Percentiles rank a stretch among this genome's conserved stretches.
These are phyloP conservation scores for Euclidia mi DNA, from an alignment of 2,888 invertebrate species.

Conservation along the genomic window DNA sequence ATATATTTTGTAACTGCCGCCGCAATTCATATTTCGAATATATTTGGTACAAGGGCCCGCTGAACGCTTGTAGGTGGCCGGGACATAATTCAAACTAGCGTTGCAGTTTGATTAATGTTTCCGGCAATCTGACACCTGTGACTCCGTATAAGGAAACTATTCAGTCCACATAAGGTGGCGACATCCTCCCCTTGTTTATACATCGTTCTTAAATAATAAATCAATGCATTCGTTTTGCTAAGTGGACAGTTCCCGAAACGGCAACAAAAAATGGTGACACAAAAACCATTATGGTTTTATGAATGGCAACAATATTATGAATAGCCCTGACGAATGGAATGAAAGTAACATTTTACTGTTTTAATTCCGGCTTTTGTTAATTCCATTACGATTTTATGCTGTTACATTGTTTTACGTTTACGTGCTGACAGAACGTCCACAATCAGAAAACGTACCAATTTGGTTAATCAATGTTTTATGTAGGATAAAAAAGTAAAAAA, in stretches of 20 bases:
- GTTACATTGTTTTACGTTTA: no score
- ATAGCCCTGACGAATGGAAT: slow-evolving; percentile 22
- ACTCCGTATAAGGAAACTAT: slow-evolving; percentile 55
- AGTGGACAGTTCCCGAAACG: slow-evolving; percentile 10
- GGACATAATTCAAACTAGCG: slow-evolving; percentile 47
- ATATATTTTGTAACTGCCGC: slow-evolving; percentile 1
- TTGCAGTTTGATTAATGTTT: slow-evolving; percentile 65
- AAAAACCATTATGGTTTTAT: slow-evolving; percentile 23
- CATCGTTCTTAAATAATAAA: slow-evolving; percentile 14
- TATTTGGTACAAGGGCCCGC: slow-evolving; percentile 31
- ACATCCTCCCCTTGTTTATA: slow-evolving; percentile 37
- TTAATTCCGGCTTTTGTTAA: slow-evolving; percentile 8
- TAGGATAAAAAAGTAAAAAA: not conserved
- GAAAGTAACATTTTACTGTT: slow-evolving; percentile 19
- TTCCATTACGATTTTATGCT: slow-evolving; percentile 7
- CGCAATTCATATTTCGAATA: slow-evolving; percentile 15
- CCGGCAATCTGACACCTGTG: slow-evolving; percentile 64
- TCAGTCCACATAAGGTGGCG: slow-evolving; percentile 44
- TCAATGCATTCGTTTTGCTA: slow-evolving; percentile 21
- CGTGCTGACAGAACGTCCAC: not conserved
- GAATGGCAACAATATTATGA: slow-evolving; percentile 28
- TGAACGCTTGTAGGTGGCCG: slow-evolving; percentile 58
- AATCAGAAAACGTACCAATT: not conserved
- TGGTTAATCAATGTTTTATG: not conserved
- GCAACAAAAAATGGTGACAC: slow-evolving; percentile 15